A percentile compares a stretch with the other conserved stretches of the same genome.
These are phyloP conservation scores for Macropis europaea DNA, from an alignment of 2,888 invertebrate species.

Conservation along the genomic window DNA sequence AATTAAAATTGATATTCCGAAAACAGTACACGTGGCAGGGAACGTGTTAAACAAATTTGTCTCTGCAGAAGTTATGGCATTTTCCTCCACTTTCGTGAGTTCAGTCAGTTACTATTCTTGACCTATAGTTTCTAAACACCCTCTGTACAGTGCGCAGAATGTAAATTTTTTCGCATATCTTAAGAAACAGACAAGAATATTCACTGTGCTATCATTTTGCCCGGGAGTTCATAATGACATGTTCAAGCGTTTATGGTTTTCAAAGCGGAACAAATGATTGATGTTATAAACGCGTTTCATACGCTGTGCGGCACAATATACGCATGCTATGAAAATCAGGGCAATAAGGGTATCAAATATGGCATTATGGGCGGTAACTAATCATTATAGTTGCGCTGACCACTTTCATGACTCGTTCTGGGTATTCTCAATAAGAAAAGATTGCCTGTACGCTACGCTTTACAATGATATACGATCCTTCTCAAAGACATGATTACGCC, in stretches of 20 bases:
- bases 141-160: too few relatives aligned
- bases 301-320: background rate
- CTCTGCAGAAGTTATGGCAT: too few relatives aligned
- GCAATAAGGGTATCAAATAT: conserved; percentile 25
- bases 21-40: too few relatives aligned
- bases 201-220: background rate
- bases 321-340: conserved; percentile 39
- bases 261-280: conserved; percentile 34
- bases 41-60: too few relatives aligned
- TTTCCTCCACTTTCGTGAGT: too few relatives aligned
- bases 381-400: conserved; percentile 40
- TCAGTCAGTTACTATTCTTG: too few relatives aligned
- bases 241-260: conserved; percentile 1
- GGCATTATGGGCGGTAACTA: conserved; percentile 48
- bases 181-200: too few relatives aligned
- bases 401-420: conserved; percentile 38
- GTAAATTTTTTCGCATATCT: too few relatives aligned
- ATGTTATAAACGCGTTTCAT: conserved; percentile 18
- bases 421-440: conserved; percentile 43
- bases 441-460: conserved; percentile 25
- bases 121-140: too few relatives aligned
- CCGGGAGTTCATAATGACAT: background rate
- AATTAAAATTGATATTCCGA: too few relatives aligned
- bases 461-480: conserved; percentile 47
- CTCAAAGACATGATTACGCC: conserved; percentile 24